Base-by-base conservation (phyloP, 2,888 invertebrate species). In the Minunthozetes semirufus region DNA sequence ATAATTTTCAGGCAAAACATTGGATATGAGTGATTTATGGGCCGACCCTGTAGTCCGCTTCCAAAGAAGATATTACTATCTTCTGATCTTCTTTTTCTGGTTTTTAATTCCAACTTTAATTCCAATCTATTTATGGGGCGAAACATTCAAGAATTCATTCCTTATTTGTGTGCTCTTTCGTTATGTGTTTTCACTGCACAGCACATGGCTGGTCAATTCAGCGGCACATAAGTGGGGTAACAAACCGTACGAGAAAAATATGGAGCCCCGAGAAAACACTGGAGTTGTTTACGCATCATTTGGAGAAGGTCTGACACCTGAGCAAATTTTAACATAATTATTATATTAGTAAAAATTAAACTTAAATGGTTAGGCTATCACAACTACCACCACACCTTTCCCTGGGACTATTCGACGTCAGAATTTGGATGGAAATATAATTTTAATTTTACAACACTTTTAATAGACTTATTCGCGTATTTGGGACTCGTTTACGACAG, bases 151-250 rank as follows among this genome's bases (percentile, higher is more conserved):
- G 11, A 50, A 75, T 19, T 59, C 68, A 1, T 68, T 73, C 33
- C 19, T 76, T 15, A 22, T 72, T 38, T 73, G 76, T 63, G 75
- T 76, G 15, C 19, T 71, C n/a, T 70, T 76, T 19, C 75, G 77
- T 33, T 76, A 72, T 33, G 59, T 75, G 19, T 72, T 56, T 61
- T 42, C 74, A 11, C 87, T 97, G 9, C 93, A 97, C 83, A 90
- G 92, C 78, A 96, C 96, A 0, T 96, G 91, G 87, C 88, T 90
- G 80, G 94, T 96, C n/a, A 96, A 96, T 83, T 94, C 94, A 82
- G 90, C 91, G 13, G 95, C 96, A 0, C 96, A 96, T 83, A 88
- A 92, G 86, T 94, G 90, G 88, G 95, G 95, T n/a, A 88, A 89
- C 80, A 89, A 89, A 81, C 95, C 95, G 0, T 96, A 94, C 81